Evolutionary conservation across 2,797 vertebrate species (phyloP).

Genomic region (Ataeniobius toweri): DNA sequence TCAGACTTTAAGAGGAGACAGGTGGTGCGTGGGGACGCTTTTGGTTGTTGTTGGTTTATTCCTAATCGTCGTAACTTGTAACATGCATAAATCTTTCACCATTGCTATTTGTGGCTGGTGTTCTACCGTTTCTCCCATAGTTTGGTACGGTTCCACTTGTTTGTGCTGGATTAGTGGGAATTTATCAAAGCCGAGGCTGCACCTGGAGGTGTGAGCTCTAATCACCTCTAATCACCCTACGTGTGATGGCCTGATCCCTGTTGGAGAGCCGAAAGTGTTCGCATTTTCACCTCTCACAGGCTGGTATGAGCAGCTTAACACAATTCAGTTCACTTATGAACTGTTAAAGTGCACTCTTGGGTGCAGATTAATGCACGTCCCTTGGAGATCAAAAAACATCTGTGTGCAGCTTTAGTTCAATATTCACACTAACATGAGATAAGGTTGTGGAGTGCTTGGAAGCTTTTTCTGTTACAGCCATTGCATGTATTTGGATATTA

Average conservation of each 20-base stretch:
- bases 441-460: not conserved
- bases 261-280: conserved; percentile 38
- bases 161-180: conserved; percentile 61
- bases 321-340: conserved; percentile 16
- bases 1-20: conserved; percentile 47
- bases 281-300: conserved; percentile 62
- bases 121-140: conserved; percentile 7
- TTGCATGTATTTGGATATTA: not conserved
- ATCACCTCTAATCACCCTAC: conserved; percentile 78
- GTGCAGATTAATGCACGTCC: conserved; percentile 47
- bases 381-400: conserved; percentile 44
- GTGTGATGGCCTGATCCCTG: conserved; percentile 73
- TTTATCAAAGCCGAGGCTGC: conserved; percentile 58
- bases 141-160: conserved; percentile 42
- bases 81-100: conserved; percentile 55
- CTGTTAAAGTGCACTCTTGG: conserved; percentile 45
- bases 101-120: conserved; percentile 59
- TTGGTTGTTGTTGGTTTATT: conserved; percentile 59
- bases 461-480: not conserved
- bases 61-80: conserved; percentile 73
- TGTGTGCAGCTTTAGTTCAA: conserved; percentile 34
- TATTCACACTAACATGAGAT: not conserved
- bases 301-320: conserved; percentile 40
- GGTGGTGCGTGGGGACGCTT: conserved; percentile 56
- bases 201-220: conserved; percentile 79